Evolutionary conservation across 2,797 vertebrate species (phyloP), one percentile per base, ranked within the genome.

Genomic region (Erethizon dorsatum): DNA sequence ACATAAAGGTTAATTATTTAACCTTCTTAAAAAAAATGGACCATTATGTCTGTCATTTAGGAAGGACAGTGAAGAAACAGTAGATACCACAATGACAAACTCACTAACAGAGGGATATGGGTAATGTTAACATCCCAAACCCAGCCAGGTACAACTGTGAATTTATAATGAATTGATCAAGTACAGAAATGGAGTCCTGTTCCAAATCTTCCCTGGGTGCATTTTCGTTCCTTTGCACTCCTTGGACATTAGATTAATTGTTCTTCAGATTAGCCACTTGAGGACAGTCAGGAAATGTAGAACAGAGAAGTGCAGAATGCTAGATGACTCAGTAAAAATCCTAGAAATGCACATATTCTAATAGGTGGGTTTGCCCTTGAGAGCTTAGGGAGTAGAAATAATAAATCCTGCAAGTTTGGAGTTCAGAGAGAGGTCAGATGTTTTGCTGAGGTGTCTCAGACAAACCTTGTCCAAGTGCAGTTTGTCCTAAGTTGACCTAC

Each of bases 161-260:
- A 57, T 28, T 65, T 91, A 28, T 61, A 73, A 45, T 17, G 65
- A 56, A 56, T 26, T 22, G 37, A 18, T 47, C 22, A 13, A 73
- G 26, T 33, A 15, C 57, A 4, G 24, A 33, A 45, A 9, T 6
- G 20, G 18, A 33, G 11, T 31, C n/a, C 18, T 31, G 2, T 50
- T 78, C n/a, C 33, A 71, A 2, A 24, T 13, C 1, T 4, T 47
- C 14, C 52, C 28, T 0, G 1, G 31, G 18, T 85, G 5, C 50
- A 24, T 12, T 31, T 57, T 88, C 4, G 11, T 4, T 77, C 24
- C 45, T 78, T 54, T 22, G 3, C 14, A 20, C 17, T 82, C 93
- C 24, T 11, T 28, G 59, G n/a, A 17, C 28, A 47, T 33, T 41
- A 37, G 24, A 13, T 15, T 37, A 69, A 11, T 14, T 75, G n/a